A percentile compares a stretch with the other conserved stretches of the same genome.
These are phyloP conservation scores for Sus scrofa DNA, from an alignment of 2,113 vertebrate species.

Conservation along the genomic window DNA sequence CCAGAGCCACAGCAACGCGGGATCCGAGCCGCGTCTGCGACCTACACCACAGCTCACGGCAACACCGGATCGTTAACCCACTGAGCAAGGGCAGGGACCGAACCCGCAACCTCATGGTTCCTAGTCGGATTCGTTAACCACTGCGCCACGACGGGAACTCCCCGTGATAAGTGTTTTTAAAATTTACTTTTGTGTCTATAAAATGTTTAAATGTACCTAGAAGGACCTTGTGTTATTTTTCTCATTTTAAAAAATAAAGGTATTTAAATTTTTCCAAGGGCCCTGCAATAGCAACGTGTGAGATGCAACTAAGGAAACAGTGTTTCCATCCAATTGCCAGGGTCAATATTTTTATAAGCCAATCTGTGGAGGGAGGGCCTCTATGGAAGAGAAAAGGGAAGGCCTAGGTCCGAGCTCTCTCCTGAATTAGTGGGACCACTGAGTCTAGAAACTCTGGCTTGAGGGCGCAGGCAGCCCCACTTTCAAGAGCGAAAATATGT, in stretches of 20 bases:
- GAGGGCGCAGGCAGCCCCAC: neutral
- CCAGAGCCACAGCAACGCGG: no score
- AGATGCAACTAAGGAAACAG: conserved; percentile 51
- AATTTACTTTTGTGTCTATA: conserved; percentile 18
- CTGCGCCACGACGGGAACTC: no score
- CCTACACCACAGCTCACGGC: no score
- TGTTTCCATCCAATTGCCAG: conserved; percentile 49
- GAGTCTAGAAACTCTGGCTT: neutral
- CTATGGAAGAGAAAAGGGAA: conserved; percentile 11
- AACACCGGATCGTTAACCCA: no score
- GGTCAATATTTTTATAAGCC: conserved; percentile 51
- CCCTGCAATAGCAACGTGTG: neutral
- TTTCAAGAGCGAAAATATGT: neutral
- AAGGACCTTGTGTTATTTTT: neutral
- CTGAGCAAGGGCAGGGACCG: no score
- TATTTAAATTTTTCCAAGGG: neutral
- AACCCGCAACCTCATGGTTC: no score
- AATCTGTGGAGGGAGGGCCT: neutral
- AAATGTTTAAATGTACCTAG: neutral
- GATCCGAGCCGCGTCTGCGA: no score
- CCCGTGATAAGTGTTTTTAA: neutral
- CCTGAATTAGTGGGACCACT: neutral
- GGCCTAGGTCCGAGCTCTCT: neutral
- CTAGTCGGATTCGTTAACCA: no score
- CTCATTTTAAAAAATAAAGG: conserved; percentile 27